These are phyloP conservation scores for Heliconius eleuchia DNA, from an alignment of 1,140 invertebrate genomes.

Conservation along the genomic window DNA sequence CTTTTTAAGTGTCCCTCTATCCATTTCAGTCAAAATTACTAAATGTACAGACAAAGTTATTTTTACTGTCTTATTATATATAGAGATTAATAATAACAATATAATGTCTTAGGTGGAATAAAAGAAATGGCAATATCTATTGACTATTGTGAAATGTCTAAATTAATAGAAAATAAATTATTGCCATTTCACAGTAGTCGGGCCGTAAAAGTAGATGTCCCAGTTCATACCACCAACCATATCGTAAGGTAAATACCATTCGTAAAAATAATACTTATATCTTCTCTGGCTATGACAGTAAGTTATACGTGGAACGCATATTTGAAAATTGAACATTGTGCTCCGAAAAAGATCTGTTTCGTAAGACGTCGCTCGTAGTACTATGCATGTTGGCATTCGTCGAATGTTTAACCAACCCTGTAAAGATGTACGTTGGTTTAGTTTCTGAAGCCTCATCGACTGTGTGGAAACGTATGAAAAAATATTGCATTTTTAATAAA, in stretches of 20 bases:
- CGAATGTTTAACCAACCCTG: slow-evolving; percentile 57
- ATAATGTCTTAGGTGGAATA: too few relatives aligned
- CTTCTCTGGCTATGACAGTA: slow-evolving; percentile 53
- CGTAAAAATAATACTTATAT: slow-evolving; percentile 58
- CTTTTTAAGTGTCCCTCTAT: too few relatives aligned
- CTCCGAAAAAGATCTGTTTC: slow-evolving; percentile 48
- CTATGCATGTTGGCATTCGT: slow-evolving; percentile 61
- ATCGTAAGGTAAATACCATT: slow-evolving; percentile 59
- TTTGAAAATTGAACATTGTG: slow-evolving; percentile 56
- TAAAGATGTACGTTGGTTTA: slow-evolving; percentile 22
- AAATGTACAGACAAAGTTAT: too few relatives aligned
- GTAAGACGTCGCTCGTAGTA: slow-evolving; percentile 49
- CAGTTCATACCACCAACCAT: slow-evolving; percentile 56
- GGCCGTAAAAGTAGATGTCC: slow-evolving; percentile 64
- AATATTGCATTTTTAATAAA: background rate
- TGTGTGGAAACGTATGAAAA: background rate
- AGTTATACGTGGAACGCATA: slow-evolving; percentile 58
- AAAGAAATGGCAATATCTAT: too few relatives aligned
- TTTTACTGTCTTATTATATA: too few relatives aligned
- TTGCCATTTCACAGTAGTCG: slow-evolving; percentile 39
- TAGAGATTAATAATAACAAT: too few relatives aligned
- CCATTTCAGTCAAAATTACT: too few relatives aligned
- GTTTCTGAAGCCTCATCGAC: background rate
- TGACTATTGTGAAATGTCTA: too few relatives aligned
- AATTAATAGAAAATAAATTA: slow-evolving; percentile 28